Evolutionary conservation across 2,113 vertebrate species (phyloP), one percentile per base, ranked within the genome.

Genomic region (Spea bombifrons): DNA sequence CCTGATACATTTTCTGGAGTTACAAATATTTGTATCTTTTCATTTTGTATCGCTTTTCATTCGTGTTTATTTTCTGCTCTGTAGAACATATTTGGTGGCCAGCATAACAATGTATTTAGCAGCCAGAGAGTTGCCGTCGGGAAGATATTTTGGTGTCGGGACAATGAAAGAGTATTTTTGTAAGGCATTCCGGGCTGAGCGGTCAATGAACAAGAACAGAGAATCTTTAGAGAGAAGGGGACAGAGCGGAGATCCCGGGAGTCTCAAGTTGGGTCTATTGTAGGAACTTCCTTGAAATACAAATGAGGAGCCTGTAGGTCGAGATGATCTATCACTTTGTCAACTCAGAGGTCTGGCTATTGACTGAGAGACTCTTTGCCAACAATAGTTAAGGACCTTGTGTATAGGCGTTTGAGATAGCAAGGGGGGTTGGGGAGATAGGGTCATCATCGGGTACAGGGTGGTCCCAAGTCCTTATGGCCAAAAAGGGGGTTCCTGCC

Each of bases 101-200:
- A 48, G 4, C 48, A 61, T 55, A 61, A 73, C 53, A 63, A 50
- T 15, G 73, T 15, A 8, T 43, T 50, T 16, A 5, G 55, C 59
- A 5, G 8, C 10, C 43, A 47, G 16, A 73, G 59, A 15, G 30
- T 45, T 49, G 50, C 52, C 5, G 52, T 6, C 7, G 16, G 10
- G 71, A 13, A 43, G 71, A 30, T 12, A 75, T 75, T 48, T 17
- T 64, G 52, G 46, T 64, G 13, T 65, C 61, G n/a, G 57, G 7
- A 75, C 64, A 75, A 75, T 43, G 73, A 48, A 17, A 52, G 48
- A 8, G 16, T 73, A 7, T 16, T 30, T 59, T n/a, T 3, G 57
- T 64, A 16, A 64, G 72, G 15, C 3, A 57, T 59, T 10, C 55
- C 6, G 71, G 72, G 4, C 7, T 61, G 57, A 73, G 13, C 72